Base-by-base conservation (phyloP, 2,797 vertebrate genomes). In the Epinephelus awoara region DNA sequence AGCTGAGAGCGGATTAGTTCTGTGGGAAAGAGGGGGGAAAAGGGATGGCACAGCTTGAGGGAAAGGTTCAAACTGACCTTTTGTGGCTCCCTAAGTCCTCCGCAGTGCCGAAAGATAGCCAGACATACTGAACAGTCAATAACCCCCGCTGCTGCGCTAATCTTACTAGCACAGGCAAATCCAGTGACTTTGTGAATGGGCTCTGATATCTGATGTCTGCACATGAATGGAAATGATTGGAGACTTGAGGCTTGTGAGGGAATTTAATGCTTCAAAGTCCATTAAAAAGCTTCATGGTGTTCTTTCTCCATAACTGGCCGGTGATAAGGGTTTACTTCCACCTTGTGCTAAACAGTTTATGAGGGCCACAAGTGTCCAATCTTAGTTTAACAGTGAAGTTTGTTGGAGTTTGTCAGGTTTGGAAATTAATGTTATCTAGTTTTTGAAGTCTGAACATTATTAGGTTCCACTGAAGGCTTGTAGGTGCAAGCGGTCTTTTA, bases 1-100 rank as follows among this genome's bases (percentile, higher is more conserved):
- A 95, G 93, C 91, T 94, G 92, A 95, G 92, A 94, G 82, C 50
- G 92, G 94, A 95, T 96, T 95, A 95, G 93, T 88, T 93, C 85
- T 93, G 92, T 95, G 94, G 94, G 94, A 95, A 96, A 91, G 84
- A 66, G 72, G 67, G 83, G 56, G 42, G 62, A 77, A 81, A 84
- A 71, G 61, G 78, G 90, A 89, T 65, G 85, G 87, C 73, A 88
- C 77, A 75, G 83, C 79, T 89, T 82, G 85, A 85, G 88, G 88
- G 80, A 85, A 90, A 87, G 88, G 90, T 93, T 88, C 83, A 90
- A 92, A 91, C 89, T 93, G 93, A 91, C 91, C 94, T 91, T 94
- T 94, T 92, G 93, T 94, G 77, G 88, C 86, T 90, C 85, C 50
- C 58, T 90, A 90, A 91, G 85, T 93, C 91, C 81, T 82, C 72